Base-by-base conservation (phyloP, 2,113 vertebrate genomes). In the Semicossyphus pulcher region DNA sequence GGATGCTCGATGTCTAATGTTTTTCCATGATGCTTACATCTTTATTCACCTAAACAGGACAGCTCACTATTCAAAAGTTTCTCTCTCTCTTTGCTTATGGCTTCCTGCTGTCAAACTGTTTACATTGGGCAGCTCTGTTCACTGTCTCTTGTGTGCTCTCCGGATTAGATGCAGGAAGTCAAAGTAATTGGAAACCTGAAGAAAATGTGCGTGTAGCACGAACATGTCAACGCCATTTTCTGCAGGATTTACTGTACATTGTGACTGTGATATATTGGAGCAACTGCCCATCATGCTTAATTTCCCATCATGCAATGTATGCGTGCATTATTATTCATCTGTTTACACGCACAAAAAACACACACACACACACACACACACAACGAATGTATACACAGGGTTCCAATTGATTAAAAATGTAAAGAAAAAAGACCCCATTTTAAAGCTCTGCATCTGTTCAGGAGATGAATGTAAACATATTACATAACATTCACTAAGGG, bases 11-110 rank as follows among this genome's bases (percentile, higher is more conserved):
- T 39, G 23, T 63, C 68, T 36, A 58, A 54, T 70, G 26, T 11
- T 37, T 72, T 71, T 39, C 60, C 64, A 63, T 71, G 45, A 80
- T 32, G 18, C 26, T 62, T 32, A 21, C 36, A 23, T 49, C 39
- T 68, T 53, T 67, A 39, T 42, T 60, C 57, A 66, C 29, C 21
- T 62, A 15, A 36, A 53, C 15, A 36, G 10, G 4, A 12, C 25
- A 28, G 20, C 32, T 54, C n/a, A 42, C 5, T 37, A n/a, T 5
- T 21, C 8, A 32, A 23, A 25, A n/a, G 16, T 41, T 53, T 26
- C 14, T 7, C 11, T 10, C 7, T 18, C 2, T 21, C 2, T 68
- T 5, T 66, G 15, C 18, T 61, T 34, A 32, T 14, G 20, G 31
- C 62, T 28, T 18, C 2, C 10, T 48, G 31, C 25, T 53, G 52